phyloP scores from a whole-genome alignment of 2,113 vertebrate species.

The Psilopogon haemacephalus region DNA sequence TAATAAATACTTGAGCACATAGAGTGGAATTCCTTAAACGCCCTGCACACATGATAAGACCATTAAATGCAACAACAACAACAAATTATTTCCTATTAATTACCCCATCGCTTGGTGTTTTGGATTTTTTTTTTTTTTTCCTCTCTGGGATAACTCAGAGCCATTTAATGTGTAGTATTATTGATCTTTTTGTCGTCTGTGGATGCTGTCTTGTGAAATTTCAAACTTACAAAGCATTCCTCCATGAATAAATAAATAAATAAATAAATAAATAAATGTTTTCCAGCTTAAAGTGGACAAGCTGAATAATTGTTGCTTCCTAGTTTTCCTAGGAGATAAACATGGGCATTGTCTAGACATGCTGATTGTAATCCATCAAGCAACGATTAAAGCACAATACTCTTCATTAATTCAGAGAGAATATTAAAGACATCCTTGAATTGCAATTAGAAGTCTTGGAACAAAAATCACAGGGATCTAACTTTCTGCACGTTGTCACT shows the following conservation, averaged over 20 bases:
- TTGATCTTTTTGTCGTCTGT: constrained; percentile 31
- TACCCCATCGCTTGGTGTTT: background rate
- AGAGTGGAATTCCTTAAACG: background rate
- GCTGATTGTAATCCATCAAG: constrained; percentile 73
- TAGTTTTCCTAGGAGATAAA: constrained; percentile 68
- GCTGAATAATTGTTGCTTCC: constrained; percentile 49
- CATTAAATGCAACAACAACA: background rate
- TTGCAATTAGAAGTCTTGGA: constrained; percentile 59
- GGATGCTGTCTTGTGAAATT: background rate
- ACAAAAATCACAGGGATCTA: background rate
- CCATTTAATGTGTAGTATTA: background rate
- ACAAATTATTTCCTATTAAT: background rate
- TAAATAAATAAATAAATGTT: too few relatives aligned
- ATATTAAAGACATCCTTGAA: constrained; percentile 62
- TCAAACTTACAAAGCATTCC: background rate
- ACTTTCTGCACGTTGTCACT: constrained; percentile 23
- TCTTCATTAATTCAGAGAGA: constrained; percentile 63
- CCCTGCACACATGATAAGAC: background rate
- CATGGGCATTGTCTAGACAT: constrained; percentile 72
- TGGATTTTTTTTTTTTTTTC: background rate
- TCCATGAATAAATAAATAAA: constrained; percentile 1
- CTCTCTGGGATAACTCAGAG: background rate
- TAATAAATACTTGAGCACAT: background rate
- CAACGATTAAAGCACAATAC: constrained; percentile 69
- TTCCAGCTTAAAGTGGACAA: constrained; percentile 24